A percentile compares a stretch with the other conserved stretches of the same genome.
phyloP scores from a whole-genome alignment of 2,113 vertebrate genomes.

The Salvelinus fontinalis region DNA sequence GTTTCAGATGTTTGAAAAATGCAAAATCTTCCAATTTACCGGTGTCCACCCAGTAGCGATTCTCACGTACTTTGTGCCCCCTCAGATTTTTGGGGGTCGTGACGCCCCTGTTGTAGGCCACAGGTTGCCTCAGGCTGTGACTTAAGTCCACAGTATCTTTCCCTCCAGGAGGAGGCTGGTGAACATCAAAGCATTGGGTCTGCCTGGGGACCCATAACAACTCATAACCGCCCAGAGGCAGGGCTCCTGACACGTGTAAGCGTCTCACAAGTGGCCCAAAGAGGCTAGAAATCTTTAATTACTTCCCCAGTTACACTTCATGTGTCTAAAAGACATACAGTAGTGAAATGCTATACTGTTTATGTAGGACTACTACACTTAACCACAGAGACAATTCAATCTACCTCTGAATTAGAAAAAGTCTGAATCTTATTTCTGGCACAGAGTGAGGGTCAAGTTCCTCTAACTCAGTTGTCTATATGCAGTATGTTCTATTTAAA shows the following conservation, averaged over 20 bases:
- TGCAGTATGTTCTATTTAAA: conserved; percentile 27
- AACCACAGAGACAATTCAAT: not conserved
- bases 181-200: conserved; percentile 36
- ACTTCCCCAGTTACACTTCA: conserved; percentile 36
- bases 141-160: not conserved
- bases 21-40: too few relatives aligned
- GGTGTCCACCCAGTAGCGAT: too few relatives aligned
- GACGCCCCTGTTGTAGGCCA: not conserved
- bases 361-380: conserved; percentile 14
- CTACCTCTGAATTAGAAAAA: conserved; percentile 35
- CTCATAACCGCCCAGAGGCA: conserved; percentile 3
- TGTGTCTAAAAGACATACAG: not conserved
- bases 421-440: conserved; percentile 19
- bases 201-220: conserved; percentile 35
- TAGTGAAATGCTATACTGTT: conserved; percentile 21
- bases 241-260: conserved; percentile 46
- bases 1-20: too few relatives aligned
- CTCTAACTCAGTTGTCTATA: conserved; percentile 11
- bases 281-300: conserved; percentile 36
- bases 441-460: conserved; percentile 5
- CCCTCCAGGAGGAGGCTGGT: conserved; percentile 2
- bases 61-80: too few relatives aligned
- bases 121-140: conserved; percentile 10
- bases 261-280: conserved; percentile 27
- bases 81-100: too few relatives aligned